A percentile compares a stretch with the other conserved stretches of the same genome.
phyloP scores from a whole-genome alignment of 2,113 vertebrate species.

The Centropus bengalensis region DNA sequence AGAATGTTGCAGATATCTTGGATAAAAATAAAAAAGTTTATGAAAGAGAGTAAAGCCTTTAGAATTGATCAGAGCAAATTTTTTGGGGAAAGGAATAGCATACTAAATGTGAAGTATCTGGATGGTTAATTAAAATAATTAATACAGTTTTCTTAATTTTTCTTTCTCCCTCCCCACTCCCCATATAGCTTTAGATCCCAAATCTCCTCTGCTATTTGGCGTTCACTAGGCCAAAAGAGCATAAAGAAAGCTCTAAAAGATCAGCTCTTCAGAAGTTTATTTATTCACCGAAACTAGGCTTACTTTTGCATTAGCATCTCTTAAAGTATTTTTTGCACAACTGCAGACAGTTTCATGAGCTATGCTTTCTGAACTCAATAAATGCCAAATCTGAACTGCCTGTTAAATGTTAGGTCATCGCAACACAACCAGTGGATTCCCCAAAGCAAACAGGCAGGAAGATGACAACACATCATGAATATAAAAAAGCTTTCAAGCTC shows the following conservation, averaged over 20 bases:
- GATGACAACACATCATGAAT: slow-evolving; percentile 1
- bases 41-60: background rate
- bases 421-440: background rate
- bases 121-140: background rate
- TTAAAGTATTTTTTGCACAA: background rate
- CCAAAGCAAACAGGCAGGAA: slow-evolving; percentile 11
- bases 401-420: background rate
- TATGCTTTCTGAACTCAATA: background rate
- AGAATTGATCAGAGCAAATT: background rate
- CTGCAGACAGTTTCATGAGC: background rate
- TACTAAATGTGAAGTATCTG: background rate
- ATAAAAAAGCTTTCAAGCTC: slow-evolving; percentile 18
- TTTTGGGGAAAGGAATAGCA: background rate
- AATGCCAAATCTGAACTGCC: background rate
- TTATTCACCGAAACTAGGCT: background rate
- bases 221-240: background rate
- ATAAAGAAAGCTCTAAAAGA: background rate
- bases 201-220: background rate
- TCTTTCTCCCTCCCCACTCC: accelerated
- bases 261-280: background rate
- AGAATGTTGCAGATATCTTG: background rate
- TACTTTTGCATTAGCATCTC: background rate
- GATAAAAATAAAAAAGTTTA: background rate
- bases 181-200: no score
- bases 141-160: background rate